Percentiles rank a stretch among this genome's conserved stretches.
phyloP scores from a whole-genome alignment of 2,797 vertebrate genomes.

The Amblyopsis hoosieri region DNA sequence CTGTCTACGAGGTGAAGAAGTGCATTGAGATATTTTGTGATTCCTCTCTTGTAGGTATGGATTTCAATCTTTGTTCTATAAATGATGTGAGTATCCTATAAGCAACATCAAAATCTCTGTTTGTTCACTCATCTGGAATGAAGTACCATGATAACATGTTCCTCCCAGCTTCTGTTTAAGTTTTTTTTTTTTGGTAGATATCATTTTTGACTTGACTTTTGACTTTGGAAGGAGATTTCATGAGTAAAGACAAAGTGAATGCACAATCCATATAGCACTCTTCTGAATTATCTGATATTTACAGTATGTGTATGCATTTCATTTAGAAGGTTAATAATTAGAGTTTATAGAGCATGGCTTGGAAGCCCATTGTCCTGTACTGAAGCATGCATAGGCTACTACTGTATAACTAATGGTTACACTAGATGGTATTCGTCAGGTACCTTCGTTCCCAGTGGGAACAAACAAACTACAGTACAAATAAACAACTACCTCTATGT shows the following conservation, averaged over 20 bases:
- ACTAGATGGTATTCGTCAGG: slow-evolving; percentile 25
- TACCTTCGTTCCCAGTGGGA: slow-evolving; percentile 23
- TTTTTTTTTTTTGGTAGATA: slow-evolving; percentile 20
- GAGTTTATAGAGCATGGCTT: too few species aligned
- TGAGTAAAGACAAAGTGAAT: neutral
- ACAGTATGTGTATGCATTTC: too few species aligned
- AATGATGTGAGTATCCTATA: slow-evolving; percentile 24
- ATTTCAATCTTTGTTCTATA: slow-evolving; percentile 49
- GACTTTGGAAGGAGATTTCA: neutral
- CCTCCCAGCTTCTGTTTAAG: slow-evolving; percentile 26
- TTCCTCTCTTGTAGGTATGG: slow-evolving; percentile 14
- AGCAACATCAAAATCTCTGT: slow-evolving; percentile 34
- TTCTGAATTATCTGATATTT: too few species aligned
- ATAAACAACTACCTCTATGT: slow-evolving; percentile 47
- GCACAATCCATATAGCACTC: neutral
- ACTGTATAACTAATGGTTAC: too few species aligned
- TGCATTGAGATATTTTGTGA: slow-evolving; percentile 24
- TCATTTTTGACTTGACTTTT: too few species aligned
- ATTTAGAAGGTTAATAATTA: too few species aligned
- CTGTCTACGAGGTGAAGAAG: slow-evolving; percentile 23
- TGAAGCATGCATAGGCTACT: slow-evolving; percentile 14
- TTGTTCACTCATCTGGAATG: slow-evolving; percentile 19
- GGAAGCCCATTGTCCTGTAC: neutral
- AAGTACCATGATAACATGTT: slow-evolving; percentile 52
- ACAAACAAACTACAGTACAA: slow-evolving; percentile 35